Conservation (phyloP, 2,888 invertebrate genomes). For the Corbicula japonica region DNA sequence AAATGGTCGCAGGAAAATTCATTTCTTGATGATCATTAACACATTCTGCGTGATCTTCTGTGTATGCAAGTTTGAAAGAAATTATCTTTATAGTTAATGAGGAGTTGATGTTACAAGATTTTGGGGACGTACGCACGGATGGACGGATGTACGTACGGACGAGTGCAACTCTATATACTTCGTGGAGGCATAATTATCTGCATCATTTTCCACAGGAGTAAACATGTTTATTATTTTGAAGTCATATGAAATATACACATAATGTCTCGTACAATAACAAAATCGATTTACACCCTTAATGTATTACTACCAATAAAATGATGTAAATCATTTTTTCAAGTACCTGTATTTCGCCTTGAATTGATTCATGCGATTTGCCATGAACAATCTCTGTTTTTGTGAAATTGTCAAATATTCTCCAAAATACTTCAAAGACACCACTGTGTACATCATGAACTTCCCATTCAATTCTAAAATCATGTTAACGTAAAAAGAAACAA, state of each 20-base stretch:
- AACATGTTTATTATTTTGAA: neutral
- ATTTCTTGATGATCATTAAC: no score
- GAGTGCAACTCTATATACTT: no score
- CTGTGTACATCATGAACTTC: constrained; percentile 63
- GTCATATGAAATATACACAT: neutral
- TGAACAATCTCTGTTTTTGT: constrained; percentile 31
- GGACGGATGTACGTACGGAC: no score
- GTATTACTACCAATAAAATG: neutral
- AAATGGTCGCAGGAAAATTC: no score
- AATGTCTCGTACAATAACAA: neutral
- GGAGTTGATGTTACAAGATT: no score
- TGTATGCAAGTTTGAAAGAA: no score
- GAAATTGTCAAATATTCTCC: constrained; percentile 64
- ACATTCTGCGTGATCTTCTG: no score
- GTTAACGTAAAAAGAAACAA: no score
- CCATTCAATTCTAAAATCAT: constrained; percentile 68
- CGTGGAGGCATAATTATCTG: no score
- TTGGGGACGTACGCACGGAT: no score
- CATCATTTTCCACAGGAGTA: neutral
- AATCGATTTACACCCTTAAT: neutral
- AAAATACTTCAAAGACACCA: constrained; percentile 56
- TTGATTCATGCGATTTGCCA: constrained; percentile 26
- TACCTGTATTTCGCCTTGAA: constrained; percentile 43
- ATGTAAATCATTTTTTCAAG: neutral
- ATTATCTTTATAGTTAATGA: no score